Evolutionary conservation across 2,888 invertebrate genomes (phyloP).

Genomic region (Drosophila mimica): DNA sequence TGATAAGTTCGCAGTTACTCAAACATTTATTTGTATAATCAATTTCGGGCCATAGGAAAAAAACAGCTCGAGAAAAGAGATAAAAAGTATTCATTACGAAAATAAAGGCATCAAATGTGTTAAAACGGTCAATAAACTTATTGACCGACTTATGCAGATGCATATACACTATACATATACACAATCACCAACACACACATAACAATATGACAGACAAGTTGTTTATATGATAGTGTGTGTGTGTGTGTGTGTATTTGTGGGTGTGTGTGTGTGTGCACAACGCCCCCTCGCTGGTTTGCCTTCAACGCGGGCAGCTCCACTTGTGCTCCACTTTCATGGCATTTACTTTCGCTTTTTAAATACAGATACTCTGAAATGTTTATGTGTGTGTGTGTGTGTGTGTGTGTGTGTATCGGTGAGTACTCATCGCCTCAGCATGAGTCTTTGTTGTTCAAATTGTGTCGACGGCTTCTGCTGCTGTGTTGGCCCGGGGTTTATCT

Average conservation of each 20-base stretch:
- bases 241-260: slow-evolving; percentile 1
- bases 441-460: slow-evolving; percentile 46
- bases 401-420: slow-evolving; percentile 18
- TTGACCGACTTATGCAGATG: slow-evolving; percentile 68
- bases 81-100: slow-evolving; percentile 53
- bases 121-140: slow-evolving; percentile 78
- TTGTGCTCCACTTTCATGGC: slow-evolving; percentile 74
- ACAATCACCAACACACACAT: not conserved
- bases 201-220: slow-evolving; percentile 8
- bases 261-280: slow-evolving; percentile 25
- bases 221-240: not conserved
- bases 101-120: slow-evolving; percentile 50
- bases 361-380: slow-evolving; percentile 3
- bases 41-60: slow-evolving; percentile 42
- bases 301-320: slow-evolving; percentile 54
- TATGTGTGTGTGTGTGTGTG: slow-evolving; percentile 6
- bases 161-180: slow-evolving; percentile 26
- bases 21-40: slow-evolving; percentile 57
- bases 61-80: slow-evolving; percentile 24
- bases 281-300: slow-evolving; percentile 73
- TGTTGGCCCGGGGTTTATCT: slow-evolving; percentile 56
- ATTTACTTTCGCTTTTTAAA: slow-evolving; percentile 75
- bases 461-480: slow-evolving; percentile 52
- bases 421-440: slow-evolving; percentile 44
- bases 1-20: slow-evolving; percentile 49